Evolutionary conservation across 2,888 invertebrate genomes (phyloP).

Genomic region (Seira musarum): DNA sequence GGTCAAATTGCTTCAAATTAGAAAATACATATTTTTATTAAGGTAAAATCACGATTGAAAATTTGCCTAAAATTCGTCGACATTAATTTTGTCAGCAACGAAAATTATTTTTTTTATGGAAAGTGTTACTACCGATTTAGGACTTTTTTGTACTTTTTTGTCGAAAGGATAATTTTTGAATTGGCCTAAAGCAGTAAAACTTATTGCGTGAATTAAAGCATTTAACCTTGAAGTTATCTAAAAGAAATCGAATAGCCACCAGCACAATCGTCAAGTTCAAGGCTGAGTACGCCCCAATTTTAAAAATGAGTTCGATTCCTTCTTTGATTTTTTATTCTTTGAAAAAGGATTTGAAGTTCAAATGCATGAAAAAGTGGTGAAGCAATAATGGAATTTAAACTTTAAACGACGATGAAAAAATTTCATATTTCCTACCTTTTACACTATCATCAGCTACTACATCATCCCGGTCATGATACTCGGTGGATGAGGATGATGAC

Average conservation of each 20-base stretch:
- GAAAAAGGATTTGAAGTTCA: too few relatives aligned
- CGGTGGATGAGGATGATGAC: neutral
- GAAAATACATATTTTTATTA: too few relatives aligned
- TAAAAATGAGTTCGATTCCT: neutral
- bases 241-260: neutral
- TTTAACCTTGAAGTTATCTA: neutral
- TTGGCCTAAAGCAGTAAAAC: neutral
- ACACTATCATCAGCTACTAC: neutral
- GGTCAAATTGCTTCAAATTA: too few relatives aligned
- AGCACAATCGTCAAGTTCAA: neutral
- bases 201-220: neutral
- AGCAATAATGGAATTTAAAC: neutral
- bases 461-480: slow-evolving; percentile 5
- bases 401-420: too few relatives aligned
- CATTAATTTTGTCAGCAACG: too few relatives aligned
- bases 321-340: too few relatives aligned
- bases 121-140: too few relatives aligned
- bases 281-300: neutral
- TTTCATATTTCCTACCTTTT: neutral
- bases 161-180: too few relatives aligned
- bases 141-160: too few relatives aligned
- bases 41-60: too few relatives aligned
- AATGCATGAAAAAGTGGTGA: neutral
- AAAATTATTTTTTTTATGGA: too few relatives aligned
- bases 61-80: too few relatives aligned